Evolutionary conservation across 2,797 vertebrate genomes (phyloP).

Genomic region (Salmo trutta): DNA sequence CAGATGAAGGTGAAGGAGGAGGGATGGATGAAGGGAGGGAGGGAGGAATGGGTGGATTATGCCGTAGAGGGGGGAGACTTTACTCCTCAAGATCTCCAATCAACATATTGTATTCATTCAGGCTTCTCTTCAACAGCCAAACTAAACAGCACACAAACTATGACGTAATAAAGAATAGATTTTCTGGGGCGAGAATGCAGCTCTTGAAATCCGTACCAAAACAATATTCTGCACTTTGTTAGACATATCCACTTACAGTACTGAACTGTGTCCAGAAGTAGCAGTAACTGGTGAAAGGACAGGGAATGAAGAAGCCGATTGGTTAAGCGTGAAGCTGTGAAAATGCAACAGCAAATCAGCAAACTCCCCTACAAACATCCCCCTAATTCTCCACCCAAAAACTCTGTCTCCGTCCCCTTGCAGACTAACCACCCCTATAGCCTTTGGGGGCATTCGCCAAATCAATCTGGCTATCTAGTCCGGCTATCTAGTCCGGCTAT

Average conservation of each 20-base stretch:
- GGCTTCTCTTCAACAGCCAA: too few species aligned
- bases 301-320: conserved; percentile 27
- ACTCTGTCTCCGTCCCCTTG: too few species aligned
- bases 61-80: neutral
- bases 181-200: neutral
- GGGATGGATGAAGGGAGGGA: conserved; percentile 4
- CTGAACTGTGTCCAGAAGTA: neutral
- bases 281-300: neutral
- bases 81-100: neutral
- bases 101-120: neutral
- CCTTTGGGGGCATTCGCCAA: too few species aligned
- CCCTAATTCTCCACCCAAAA: neutral
- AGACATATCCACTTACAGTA: neutral
- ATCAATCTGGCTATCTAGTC: too few species aligned
- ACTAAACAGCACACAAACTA: neutral
- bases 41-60: conserved; percentile 14
- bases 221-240: neutral
- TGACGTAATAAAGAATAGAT: neutral
- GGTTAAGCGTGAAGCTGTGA: conserved; percentile 15
- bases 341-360: neutral
- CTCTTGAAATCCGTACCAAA: neutral
- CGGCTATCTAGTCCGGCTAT: too few species aligned
- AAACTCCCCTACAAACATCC: conserved; percentile 15
- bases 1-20: conserved; percentile 36
- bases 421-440: too few species aligned